These are phyloP conservation scores for Leptopilina myrica DNA, from an alignment of 2,888 invertebrate genomes.

Conservation along the genomic window DNA sequence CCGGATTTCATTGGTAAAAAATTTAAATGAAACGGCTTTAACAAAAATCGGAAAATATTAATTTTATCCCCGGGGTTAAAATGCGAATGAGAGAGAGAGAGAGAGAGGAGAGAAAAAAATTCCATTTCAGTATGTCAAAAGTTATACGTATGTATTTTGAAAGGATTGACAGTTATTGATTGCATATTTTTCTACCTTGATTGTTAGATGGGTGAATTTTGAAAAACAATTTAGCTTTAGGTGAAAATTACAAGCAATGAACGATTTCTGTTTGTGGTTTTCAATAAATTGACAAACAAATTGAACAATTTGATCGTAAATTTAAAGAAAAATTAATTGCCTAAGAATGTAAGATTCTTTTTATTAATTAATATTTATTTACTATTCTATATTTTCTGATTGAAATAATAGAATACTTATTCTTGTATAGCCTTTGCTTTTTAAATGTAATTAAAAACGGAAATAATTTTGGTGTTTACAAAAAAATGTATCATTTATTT, in stretches of 20 bases:
- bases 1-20: no score
- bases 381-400: no score
- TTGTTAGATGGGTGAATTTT: constrained; percentile 5
- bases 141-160: not conserved
- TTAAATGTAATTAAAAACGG: no score
- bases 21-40: no score
- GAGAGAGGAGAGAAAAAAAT: constrained; percentile 5
- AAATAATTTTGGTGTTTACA: no score
- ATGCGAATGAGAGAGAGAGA: not conserved
- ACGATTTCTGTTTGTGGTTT: not conserved
- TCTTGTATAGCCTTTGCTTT: no score
- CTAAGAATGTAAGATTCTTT: no score
- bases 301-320: constrained; percentile 1
- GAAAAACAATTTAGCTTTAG: constrained; percentile 11
- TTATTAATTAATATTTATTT: no score
- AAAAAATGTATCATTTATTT: no score
- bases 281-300: constrained; percentile 6
- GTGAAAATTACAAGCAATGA: constrained; percentile 10
- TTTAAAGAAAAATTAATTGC: not conserved
- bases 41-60: no score
- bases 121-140: not conserved
- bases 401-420: no score
- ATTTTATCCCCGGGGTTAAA: not conserved
- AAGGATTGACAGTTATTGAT: constrained; percentile 27
- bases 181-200: constrained; percentile 17